Evolutionary conservation across 2,797 vertebrate species (phyloP).

Genomic region (Amniataba percoides): DNA sequence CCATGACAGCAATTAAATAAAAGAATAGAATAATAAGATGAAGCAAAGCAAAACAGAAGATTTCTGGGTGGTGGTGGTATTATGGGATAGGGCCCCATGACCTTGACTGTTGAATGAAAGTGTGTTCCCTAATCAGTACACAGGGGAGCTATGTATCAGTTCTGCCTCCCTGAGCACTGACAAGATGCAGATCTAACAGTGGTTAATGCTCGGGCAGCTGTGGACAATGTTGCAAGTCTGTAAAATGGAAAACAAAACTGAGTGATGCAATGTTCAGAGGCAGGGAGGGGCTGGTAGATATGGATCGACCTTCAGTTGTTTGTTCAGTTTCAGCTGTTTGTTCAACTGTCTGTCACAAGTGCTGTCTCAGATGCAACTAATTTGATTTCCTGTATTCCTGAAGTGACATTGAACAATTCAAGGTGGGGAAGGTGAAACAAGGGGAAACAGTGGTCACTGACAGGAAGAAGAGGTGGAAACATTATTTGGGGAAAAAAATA

Average conservation of each 20-base stretch:
- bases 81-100: constrained; percentile 50
- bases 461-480: too few relatives aligned
- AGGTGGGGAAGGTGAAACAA: not conserved
- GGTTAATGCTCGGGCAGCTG: constrained; percentile 16
- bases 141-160: constrained; percentile 5
- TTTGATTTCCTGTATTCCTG: constrained; percentile 23
- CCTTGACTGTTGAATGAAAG: constrained; percentile 66
- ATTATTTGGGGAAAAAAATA: not conserved
- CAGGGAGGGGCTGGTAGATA: not conserved
- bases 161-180: constrained; percentile 26
- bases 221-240: constrained; percentile 3
- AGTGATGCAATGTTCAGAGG: not conserved
- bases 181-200: constrained; percentile 28
- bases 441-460: not conserved
- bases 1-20: constrained; percentile 17
- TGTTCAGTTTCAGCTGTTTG: constrained; percentile 4
- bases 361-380: not conserved
- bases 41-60: constrained; percentile 54
- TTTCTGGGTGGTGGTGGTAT: constrained; percentile 32
- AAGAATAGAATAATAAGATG: constrained; percentile 13
- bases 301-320: constrained; percentile 11
- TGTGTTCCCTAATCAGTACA: constrained; percentile 45
- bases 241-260: not conserved
- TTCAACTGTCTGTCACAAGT: not conserved
- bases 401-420: constrained; percentile 1